Percentiles rank a stretch among this genome's conserved stretches.
These are phyloP conservation scores for Nestor notabilis DNA, from an alignment of 2,113 vertebrate genomes.

Conservation along the genomic window DNA sequence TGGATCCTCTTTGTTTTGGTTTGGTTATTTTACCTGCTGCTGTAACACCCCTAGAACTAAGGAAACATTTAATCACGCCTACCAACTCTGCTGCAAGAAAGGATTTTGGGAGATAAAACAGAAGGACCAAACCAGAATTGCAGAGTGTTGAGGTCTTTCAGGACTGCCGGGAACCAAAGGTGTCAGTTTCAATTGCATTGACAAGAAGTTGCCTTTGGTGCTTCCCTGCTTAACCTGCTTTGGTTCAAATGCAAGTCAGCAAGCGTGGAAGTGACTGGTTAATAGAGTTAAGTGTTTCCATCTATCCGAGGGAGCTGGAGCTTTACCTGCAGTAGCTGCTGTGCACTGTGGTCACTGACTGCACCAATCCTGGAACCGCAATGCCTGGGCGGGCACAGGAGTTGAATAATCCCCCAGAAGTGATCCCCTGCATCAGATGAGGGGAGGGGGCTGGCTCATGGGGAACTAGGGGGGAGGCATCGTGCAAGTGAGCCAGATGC, in stretches of 20 bases:
- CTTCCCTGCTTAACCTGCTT: neutral
- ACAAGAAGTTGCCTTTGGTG: neutral
- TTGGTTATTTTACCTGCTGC: neutral
- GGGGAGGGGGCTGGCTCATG: neutral
- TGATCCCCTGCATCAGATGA: rapidly evolving
- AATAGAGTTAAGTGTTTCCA: neutral
- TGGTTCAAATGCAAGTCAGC: neutral
- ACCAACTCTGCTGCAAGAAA: neutral
- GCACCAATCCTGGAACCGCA: rapidly evolving
- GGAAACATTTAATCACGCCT: neutral
- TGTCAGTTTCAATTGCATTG: neutral
- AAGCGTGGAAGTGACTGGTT: neutral
- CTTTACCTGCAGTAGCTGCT: neutral
- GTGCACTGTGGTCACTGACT: neutral
- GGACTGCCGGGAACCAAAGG: neutral
- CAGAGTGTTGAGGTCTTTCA: neutral
- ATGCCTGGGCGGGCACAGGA: neutral
- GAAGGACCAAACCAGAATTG: neutral
- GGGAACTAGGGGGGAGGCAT: neutral
- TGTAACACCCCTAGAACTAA: neutral
- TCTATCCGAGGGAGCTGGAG: neutral
- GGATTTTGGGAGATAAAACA: neutral
- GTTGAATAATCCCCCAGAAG: neutral
- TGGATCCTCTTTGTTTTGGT: neutral
- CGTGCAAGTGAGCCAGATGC: rapidly evolving